A percentile compares a stretch with the other conserved stretches of the same genome.
These are phyloP conservation scores for Grus americana DNA, from an alignment of 2,113 vertebrate species.

Conservation along the genomic window DNA sequence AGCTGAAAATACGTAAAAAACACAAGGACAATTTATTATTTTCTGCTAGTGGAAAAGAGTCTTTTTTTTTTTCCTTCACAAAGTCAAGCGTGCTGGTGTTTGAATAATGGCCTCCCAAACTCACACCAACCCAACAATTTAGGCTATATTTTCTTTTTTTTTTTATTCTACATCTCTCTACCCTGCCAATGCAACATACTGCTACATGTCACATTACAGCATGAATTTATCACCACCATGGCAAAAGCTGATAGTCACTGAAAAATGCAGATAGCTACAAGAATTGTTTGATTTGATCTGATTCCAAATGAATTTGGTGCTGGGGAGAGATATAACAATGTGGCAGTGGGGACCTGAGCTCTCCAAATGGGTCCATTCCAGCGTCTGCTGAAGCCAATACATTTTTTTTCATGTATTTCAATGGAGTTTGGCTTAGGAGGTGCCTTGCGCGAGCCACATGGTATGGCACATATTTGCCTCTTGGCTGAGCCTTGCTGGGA, in stretches of 20 bases:
- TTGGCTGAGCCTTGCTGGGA: not conserved
- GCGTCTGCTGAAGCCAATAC: not conserved
- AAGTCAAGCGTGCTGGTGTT: conserved; percentile 18
- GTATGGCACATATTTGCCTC: not conserved
- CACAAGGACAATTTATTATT: conserved; percentile 55
- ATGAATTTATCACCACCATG: not conserved
- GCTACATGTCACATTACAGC: not conserved
- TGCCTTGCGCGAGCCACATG: not conserved
- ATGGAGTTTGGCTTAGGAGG: not conserved
- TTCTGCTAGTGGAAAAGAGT: not conserved
- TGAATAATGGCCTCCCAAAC: conserved; percentile 56
- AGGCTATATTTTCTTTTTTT: not conserved
- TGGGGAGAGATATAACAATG: not conserved
- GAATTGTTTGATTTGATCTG: not conserved
- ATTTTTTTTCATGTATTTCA: not conserved
- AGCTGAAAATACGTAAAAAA: conserved; percentile 45
- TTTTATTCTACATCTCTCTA: not conserved
- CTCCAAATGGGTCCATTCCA: not conserved
- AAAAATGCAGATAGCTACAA: conserved; percentile 14
- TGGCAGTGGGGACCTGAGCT: not conserved
- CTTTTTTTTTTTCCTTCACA: not conserved
- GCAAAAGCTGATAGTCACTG: not conserved
- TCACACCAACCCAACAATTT: conserved; percentile 24
- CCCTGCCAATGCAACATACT: not conserved
- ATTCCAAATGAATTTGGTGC: not conserved